These are phyloP conservation scores for Callospermophilus lateralis DNA, from an alignment of 2,113 vertebrate species.

Conservation along the genomic window DNA sequence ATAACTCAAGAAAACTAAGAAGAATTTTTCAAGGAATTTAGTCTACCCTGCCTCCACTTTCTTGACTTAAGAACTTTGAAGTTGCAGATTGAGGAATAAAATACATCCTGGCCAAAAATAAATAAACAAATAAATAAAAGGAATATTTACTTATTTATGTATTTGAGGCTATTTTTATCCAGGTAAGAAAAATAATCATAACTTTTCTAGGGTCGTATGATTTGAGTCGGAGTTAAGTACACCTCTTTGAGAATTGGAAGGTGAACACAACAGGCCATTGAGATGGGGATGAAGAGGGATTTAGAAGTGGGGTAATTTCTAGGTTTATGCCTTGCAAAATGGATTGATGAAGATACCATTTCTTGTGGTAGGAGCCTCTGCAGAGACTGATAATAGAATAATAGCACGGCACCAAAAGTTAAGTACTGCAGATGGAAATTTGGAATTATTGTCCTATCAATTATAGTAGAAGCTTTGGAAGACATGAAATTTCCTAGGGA, in stretches of 20 bases:
- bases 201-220: background rate
- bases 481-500: background rate
- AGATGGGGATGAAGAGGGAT: background rate
- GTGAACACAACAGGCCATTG: background rate
- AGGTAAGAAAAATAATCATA: background rate
- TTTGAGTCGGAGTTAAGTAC: background rate
- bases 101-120: background rate
- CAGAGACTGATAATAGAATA: background rate
- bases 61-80: background rate
- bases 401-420: background rate
- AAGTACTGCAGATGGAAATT: background rate
- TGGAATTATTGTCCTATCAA: background rate
- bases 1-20: background rate
- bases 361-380: accelerated
- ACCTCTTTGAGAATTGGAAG: background rate
- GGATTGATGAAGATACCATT: background rate
- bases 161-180: background rate
- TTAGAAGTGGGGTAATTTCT: background rate
- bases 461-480: background rate
- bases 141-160: background rate
- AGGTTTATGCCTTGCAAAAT: background rate
- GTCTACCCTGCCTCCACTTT: background rate
- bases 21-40: background rate
- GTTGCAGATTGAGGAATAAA: background rate
- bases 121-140: background rate